Evolutionary conservation across 2,888 invertebrate species (phyloP), one percentile per base, ranked within the genome.

Genomic region (Plebejus anna): DNA sequence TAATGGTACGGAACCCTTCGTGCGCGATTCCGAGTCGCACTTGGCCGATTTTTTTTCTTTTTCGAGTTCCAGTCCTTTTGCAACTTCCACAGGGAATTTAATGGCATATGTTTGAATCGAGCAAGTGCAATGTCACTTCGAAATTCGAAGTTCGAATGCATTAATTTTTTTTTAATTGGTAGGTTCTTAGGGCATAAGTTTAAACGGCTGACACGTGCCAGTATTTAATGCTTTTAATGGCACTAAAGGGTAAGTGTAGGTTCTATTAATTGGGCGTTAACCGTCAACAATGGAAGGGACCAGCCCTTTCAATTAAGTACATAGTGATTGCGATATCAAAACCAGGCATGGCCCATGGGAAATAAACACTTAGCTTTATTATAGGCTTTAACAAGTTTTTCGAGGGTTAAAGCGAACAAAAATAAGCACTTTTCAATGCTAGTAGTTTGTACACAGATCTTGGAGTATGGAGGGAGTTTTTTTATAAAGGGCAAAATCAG

Each of bases 231-330:
- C 61, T 11, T 66, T 66, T 16, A 66, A 61, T 61, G 32, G 32
- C 32, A 36, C 61, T 61, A 66, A 66, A 66, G 66, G 66, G 66
- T 36, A 32, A 66, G 66, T 66, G 66, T 32, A 66, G 66, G 32
- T 32, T 36, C 32, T 36, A 66, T 32, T 66, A 66, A 66, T 66
- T 66, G 66, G 36, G 32, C 66, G 66, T 13, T 66, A 66, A 61
- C 32, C 4, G 66, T 32, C 28, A 28, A 61, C 28, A 61, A 66
- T 32, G 13, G 66, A 66, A 36, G 22, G 32, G 32, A 5, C 32
- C 13, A 66, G 32, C 32, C 66, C 66, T 66, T 66, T 36, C 66
- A 66, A 66, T 32, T 61, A 55, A 55, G 55, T 55, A 55, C 55
- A 55, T 16, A 61, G 32, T 66, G 32, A 66, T 66, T 66, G 32